Conservation (phyloP, 2,113 vertebrate genomes). For the Cariama cristata region DNA sequence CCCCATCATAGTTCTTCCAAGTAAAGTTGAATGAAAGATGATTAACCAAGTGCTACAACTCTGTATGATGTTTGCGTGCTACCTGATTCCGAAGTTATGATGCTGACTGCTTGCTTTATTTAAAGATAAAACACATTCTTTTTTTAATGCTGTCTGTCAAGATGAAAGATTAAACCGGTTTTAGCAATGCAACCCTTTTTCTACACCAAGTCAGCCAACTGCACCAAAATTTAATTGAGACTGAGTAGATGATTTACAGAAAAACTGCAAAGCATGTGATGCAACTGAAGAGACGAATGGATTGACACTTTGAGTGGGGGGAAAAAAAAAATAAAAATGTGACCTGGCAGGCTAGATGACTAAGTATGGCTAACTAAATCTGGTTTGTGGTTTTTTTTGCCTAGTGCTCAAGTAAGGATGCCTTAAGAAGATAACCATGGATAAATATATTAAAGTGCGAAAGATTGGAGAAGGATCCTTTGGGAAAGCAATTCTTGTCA, state of each 20-base stretch:
- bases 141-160: background rate
- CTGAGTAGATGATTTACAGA: background rate
- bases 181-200: background rate
- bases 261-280: background rate
- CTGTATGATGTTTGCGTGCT: background rate
- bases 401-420: slow-evolving; percentile 77
- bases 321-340: background rate
- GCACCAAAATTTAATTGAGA: background rate
- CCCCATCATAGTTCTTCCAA: background rate
- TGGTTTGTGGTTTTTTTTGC: background rate
- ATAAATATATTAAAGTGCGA: slow-evolving; percentile 91
- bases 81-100: background rate
- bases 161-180: background rate
- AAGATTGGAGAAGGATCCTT: slow-evolving; percentile 99
- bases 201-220: background rate
- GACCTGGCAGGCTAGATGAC: background rate
- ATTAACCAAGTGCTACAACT: background rate
- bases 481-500: slow-evolving; percentile 94
- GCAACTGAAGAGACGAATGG: background rate
- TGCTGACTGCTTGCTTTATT: background rate
- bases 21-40: background rate
- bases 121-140: background rate
- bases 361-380: background rate
- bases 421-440: slow-evolving; percentile 82
- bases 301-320: background rate